These are phyloP conservation scores for Microtus ochrogaster DNA, from an alignment of 2,113 vertebrate species.

Conservation along the genomic window DNA sequence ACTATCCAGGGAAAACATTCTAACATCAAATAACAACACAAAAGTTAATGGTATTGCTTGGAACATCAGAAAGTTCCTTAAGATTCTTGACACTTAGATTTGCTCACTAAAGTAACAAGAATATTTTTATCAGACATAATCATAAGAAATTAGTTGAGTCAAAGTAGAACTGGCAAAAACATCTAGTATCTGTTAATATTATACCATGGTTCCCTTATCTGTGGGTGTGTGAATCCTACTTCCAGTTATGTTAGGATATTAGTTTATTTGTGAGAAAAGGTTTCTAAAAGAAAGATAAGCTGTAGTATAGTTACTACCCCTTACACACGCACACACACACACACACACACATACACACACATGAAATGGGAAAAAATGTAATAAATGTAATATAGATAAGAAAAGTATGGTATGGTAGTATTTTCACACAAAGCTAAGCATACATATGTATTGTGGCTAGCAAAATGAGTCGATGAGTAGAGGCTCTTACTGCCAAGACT, in stretches of 20 bases:
- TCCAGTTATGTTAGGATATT: background rate
- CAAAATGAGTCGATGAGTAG: background rate
- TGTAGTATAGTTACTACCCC: background rate
- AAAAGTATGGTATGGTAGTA: background rate
- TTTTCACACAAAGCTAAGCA: background rate
- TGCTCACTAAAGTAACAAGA: background rate
- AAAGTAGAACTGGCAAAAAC: background rate
- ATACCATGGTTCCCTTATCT: background rate
- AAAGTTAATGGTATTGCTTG: background rate
- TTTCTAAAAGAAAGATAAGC: conserved; percentile 18
- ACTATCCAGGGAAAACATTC: too few species aligned
- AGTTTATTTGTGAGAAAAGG: background rate
- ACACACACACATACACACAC: background rate
- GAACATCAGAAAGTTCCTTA: background rate
- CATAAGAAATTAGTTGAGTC: background rate
- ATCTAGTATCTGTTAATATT: background rate
- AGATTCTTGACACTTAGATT: background rate
- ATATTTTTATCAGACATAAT: background rate
- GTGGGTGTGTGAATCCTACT: background rate
- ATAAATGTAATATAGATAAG: background rate
- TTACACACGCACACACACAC: background rate
- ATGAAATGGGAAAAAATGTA: background rate
- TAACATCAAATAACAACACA: background rate
- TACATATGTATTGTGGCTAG: background rate
- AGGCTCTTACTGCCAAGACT: background rate